Evolutionary conservation across 2,113 vertebrate genomes (phyloP).

Genomic region (Pogona vitticeps): DNA sequence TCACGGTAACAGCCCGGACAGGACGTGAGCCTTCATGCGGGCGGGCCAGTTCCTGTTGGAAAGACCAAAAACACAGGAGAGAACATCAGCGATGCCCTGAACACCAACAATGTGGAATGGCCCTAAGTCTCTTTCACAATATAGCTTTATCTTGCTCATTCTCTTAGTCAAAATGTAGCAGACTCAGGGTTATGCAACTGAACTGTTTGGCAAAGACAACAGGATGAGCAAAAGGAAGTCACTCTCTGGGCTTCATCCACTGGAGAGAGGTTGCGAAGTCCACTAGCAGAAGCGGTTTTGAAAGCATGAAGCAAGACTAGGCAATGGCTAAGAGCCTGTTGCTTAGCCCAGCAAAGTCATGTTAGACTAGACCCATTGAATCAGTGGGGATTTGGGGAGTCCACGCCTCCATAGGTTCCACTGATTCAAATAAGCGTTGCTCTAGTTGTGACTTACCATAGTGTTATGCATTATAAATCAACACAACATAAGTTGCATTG

Average conservation of each 20-base stretch:
- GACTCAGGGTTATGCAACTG: no score
- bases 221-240: not conserved
- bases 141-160: not conserved
- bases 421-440: no score
- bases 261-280: not conserved
- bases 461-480: no score
- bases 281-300: not conserved
- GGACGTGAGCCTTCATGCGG: conserved; percentile 88
- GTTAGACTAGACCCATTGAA: no score
- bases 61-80: not conserved
- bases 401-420: no score
- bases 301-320: not conserved
- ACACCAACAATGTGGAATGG: no score
- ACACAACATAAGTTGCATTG: no score
- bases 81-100: not conserved
- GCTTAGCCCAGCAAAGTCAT: no score
- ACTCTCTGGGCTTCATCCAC: not conserved
- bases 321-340: no score
- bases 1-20: conserved; percentile 80
- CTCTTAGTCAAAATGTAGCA: not conserved
- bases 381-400: no score
- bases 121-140: not conserved
- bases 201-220: not conserved
- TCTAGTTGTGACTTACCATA: no score
- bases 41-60: conserved; percentile 85